A percentile compares a stretch with the other conserved stretches of the same genome.
Conservation (phyloP, 2,797 vertebrate species). For the Pygocentrus nattereri region DNA sequence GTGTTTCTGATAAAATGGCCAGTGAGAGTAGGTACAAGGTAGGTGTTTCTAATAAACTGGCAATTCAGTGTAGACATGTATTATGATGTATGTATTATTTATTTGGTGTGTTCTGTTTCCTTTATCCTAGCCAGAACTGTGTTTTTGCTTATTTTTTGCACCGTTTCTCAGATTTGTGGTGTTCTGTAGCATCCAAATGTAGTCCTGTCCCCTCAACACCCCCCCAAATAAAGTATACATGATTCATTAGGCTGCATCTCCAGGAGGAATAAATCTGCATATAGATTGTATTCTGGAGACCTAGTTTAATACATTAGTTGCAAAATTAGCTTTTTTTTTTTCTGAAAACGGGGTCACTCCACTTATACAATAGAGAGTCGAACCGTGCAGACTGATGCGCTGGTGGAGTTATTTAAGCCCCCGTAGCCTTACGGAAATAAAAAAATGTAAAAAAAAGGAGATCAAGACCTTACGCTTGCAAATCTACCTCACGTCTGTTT, state of each 20-base stretch:
- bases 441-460: neutral
- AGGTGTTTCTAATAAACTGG: neutral
- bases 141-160: slow-evolving; percentile 14
- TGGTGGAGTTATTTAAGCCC: neutral
- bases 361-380: slow-evolving; percentile 14
- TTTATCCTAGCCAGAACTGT: neutral
- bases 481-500: neutral
- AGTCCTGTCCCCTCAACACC: slow-evolving; percentile 32
- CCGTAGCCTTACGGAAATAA: neutral
- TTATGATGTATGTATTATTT: neutral
- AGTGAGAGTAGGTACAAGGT: neutral
- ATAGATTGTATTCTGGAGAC: slow-evolving; percentile 72
- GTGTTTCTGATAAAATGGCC: slow-evolving; percentile 1
- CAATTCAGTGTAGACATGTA: neutral
- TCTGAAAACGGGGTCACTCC: slow-evolving; percentile 45
- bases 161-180: slow-evolving; percentile 26
- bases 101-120: slow-evolving; percentile 5
- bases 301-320: slow-evolving; percentile 51
- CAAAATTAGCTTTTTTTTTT: slow-evolving; percentile 36
- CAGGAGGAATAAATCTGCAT: slow-evolving; percentile 80
- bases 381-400: slow-evolving; percentile 24
- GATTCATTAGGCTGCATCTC: slow-evolving; percentile 74
- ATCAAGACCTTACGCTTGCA: neutral
- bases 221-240: slow-evolving; percentile 66
- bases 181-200: slow-evolving; percentile 20